These are phyloP conservation scores for Centropus unirufus DNA, from an alignment of 2,113 vertebrate species.

Conservation along the genomic window DNA sequence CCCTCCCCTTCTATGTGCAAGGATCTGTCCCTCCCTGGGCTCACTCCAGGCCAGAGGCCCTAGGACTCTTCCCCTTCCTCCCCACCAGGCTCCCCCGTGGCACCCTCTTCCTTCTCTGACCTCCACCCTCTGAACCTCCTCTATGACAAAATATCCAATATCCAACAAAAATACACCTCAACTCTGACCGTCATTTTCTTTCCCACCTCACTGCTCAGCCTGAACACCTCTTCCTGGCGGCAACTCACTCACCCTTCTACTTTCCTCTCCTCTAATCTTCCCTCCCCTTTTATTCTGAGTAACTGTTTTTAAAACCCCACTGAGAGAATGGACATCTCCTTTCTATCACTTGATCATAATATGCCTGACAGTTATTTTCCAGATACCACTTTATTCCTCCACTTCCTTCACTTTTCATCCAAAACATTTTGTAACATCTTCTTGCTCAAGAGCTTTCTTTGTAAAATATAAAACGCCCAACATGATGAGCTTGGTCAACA, in stretches of 20 bases:
- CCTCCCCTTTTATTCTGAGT: neutral
- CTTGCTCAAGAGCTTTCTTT: neutral
- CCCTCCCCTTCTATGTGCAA: rapidly evolving
- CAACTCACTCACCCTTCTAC: neutral
- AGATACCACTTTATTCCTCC: neutral
- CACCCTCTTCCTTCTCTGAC: neutral
- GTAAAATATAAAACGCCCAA: neutral
- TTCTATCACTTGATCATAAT: neutral
- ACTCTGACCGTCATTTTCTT: neutral
- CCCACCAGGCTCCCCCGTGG: neutral
- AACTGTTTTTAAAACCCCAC: neutral
- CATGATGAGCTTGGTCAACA: neutral
- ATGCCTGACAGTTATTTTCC: neutral
- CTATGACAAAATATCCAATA: too few relatives aligned
- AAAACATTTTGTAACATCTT: neutral
- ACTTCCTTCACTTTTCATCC: neutral
- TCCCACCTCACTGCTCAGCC: neutral
- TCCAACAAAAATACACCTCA: neutral
- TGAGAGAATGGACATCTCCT: neutral
- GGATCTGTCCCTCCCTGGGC: neutral
- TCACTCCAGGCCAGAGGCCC: rapidly evolving
- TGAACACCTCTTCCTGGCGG: neutral
- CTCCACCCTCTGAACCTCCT: neutral
- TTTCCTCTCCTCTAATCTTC: neutral
- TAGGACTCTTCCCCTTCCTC: neutral